Evolutionary conservation across 2,888 invertebrate genomes (phyloP), one percentile per base, ranked within the genome.

Genomic region (Hartigia nigra): DNA sequence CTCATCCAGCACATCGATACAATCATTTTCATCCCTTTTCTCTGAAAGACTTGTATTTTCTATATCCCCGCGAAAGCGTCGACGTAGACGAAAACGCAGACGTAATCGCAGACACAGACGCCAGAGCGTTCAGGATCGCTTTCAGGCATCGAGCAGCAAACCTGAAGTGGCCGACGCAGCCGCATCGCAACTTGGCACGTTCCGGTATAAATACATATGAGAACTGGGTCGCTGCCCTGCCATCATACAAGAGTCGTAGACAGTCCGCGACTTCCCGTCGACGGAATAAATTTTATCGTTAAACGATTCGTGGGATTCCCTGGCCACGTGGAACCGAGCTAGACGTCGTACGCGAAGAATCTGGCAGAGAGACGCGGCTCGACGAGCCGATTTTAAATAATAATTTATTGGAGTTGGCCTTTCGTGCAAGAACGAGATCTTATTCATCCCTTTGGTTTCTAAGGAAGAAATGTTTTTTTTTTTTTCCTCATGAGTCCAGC

Each of bases 121-220:
- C 14, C 39, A 55, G 39, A 14, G 39, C 39, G 39, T 55, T 23
- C 39, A 55, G 39, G 39, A 55, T 74, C 75, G 36, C 36, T 35
- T 74, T 74, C 75, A n/a, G 75, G 75, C 35, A n/a, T 35, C 75
- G 31, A 74, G 34, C 31, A 36, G 23, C 23, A 55, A 55, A 55
- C 23, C 39, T 2, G 39, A 55, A 55, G 39, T 55, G 39, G 9
- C 39, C 39, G 39, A 55, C 39, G 39, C 39, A 55, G 39, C 14
- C 39, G 75, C 75, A 74, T 34, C n/a, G 34, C 36, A 23, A 74
- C 85, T 82, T 83, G 84, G 85, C 85, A 84, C 86, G 86, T 86
- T 86, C 85, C 83, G 88, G 84, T 89, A 89, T 89, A 89, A 89
- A 89, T 89, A 89, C 85, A 88, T 86, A 86, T 84, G 86, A 86